Evolutionary conservation across 2,888 invertebrate species (phyloP).

Genomic region (Acleris cristana): DNA sequence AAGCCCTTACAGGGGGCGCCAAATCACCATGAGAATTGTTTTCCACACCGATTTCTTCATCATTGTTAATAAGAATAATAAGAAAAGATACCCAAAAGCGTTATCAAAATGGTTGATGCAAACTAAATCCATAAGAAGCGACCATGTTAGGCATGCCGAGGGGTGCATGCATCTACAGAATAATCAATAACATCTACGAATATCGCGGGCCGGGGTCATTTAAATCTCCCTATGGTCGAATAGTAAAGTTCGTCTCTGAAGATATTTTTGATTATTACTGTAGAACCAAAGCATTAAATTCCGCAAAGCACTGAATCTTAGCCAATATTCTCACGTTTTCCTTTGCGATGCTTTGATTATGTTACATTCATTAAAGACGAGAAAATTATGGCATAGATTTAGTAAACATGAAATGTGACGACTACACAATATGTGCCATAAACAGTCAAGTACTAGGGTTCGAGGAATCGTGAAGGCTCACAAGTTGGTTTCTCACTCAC

Average conservation of each 20-base stretch:
- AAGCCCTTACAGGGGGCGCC: constrained; percentile 76
- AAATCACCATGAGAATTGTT: constrained; percentile 69
- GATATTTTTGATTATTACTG: constrained; percentile 32
- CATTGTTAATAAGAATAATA: constrained; percentile 61
- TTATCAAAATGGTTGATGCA: constrained; percentile 61
- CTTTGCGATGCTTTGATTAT: neutral
- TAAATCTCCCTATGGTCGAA: too few species aligned
- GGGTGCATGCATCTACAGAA: constrained; percentile 52
- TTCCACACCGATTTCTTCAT: constrained; percentile 80
- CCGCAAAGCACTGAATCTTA: constrained; percentile 24
- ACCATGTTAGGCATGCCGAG: constrained; percentile 59
- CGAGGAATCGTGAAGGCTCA: neutral
- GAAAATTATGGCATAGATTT: constrained; percentile 32
- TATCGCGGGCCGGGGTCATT: neutral
- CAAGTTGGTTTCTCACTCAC: constrained; percentile 79
- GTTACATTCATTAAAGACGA: neutral
- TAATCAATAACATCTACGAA: constrained; percentile 47
- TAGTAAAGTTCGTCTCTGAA: constrained; percentile 3
- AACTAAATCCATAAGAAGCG: constrained; percentile 65
- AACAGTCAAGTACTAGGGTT: neutral
- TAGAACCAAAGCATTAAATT: constrained; percentile 23
- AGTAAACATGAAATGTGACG: constrained; percentile 38
- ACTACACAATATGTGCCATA: constrained; percentile 47
- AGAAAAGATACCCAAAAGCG: constrained; percentile 61
- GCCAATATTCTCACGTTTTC: constrained; percentile 20